These are phyloP conservation scores for Erebia ligea DNA, from an alignment of 2,888 invertebrate species.

Conservation along the genomic window DNA sequence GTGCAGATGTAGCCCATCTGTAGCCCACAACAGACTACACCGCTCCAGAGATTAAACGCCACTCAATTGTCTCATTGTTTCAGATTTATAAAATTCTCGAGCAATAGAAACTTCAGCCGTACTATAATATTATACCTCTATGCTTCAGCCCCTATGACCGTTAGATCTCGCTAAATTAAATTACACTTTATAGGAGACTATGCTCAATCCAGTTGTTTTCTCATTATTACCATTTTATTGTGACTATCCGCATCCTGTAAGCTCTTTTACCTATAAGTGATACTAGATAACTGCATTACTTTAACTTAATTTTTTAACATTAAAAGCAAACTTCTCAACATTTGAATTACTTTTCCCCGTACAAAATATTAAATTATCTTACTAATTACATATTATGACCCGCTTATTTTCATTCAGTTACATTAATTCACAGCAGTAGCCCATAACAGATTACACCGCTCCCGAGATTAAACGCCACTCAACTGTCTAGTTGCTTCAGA, in stretches of 20 bases:
- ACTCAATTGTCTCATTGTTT: constrained; percentile 21
- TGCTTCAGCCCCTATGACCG: background rate
- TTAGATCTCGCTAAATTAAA: background rate
- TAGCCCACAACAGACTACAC: background rate
- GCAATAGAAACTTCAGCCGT: constrained; percentile 2
- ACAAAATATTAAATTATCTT: background rate
- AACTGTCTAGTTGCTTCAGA: constrained; percentile 21
- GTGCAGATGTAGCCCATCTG: background rate
- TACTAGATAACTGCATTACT: no score
- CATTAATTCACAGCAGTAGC: background rate
- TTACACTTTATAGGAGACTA: no score
- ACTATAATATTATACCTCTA: no score
- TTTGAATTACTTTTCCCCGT: background rate
- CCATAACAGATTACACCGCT: background rate
- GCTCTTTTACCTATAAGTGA: no score
- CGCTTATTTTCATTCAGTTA: no score
- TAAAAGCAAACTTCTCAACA: no score
- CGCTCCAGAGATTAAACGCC: constrained; percentile 17
- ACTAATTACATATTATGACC: background rate
- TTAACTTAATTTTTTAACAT: no score
- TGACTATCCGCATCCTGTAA: no score
- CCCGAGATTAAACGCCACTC: constrained; percentile 22
- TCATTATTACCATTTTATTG: no score
- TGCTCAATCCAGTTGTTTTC: no score
- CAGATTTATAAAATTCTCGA: constrained; percentile 15